Percentiles rank a stretch among this genome's conserved stretches.
Conservation (phyloP, 2,888 invertebrate genomes). For the Philhelius pedissequus region DNA sequence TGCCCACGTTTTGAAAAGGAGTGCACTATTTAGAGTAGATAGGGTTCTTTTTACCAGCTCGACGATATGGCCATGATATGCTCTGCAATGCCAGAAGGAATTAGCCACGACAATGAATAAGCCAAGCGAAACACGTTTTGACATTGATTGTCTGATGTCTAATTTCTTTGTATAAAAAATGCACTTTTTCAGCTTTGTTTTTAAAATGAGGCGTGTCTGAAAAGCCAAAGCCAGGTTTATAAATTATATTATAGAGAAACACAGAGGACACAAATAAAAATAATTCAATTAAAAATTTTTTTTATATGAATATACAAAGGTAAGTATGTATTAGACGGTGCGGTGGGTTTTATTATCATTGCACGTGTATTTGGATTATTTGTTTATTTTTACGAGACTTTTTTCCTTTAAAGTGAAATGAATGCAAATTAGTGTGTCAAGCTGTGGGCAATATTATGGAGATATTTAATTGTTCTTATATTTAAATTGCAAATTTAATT, state of each 20-base stretch:
- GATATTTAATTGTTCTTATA: not conserved
- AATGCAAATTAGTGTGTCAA: constrained; percentile 13
- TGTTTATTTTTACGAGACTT: not conserved
- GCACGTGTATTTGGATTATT: constrained; percentile 2
- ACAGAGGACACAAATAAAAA: not conserved
- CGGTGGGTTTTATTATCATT: not conserved
- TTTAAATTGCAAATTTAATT: not conserved
- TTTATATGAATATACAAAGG: too few relatives aligned
- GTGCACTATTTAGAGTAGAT: not conserved
- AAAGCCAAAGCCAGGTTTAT: constrained; percentile 1
- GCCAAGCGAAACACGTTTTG: constrained; percentile 28
- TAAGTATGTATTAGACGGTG: too few relatives aligned
- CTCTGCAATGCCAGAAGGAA: constrained; percentile 5
- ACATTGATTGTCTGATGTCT: constrained; percentile 45
- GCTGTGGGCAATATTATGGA: not conserved
- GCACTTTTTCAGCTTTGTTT: constrained; percentile 27
- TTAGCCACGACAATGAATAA: constrained; percentile 22
- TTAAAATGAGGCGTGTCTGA: constrained; percentile 33
- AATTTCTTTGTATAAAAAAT: constrained; percentile 6
- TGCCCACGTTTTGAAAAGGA: not conserved
- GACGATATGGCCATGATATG: not conserved
- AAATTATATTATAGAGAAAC: not conserved
- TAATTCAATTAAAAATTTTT: not conserved
- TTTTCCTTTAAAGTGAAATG: constrained; percentile 49
- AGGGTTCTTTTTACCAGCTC: not conserved